Base-by-base conservation (phyloP, 2,113 vertebrate genomes). In the Columba janthina region DNA sequence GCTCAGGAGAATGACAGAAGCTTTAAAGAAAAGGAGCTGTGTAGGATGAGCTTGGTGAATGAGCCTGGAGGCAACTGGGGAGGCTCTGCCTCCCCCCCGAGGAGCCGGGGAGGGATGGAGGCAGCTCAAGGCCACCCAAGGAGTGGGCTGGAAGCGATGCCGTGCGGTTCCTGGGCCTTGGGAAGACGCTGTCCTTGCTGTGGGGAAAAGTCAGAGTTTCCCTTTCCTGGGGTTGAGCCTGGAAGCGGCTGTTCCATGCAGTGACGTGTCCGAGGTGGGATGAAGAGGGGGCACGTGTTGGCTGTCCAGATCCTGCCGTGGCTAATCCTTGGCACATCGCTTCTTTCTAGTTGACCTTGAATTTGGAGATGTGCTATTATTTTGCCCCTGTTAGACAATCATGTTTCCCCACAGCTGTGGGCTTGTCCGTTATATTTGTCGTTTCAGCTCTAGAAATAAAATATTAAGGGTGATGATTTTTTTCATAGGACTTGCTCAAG, bases 31-130 rank as follows among this genome's bases (percentile, higher is more conserved):
- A 19, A 0, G 12, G 65, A 54, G 80, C 92, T 89, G 93, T 34
- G 92, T 96, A 58, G 95, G 95, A 82, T 95, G 93, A 74, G 88
- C 79, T 87, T 31, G 1, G 66, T 88, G 85, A 95, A 94, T 83
- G 96, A 60, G 83, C 38, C 65, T 67, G 89, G 62, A 66, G 29
- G 42, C 75, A n/a, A 28, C 26, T 8, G 79, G 64, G 12, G 73
- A 62, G 53, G 50, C 53, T 73, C 51, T 24, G 46, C 7, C 21
- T 57, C 44, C 57, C 2, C 2, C 3, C 7, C 11, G 48, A 50
- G 4, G 67, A 65, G 38, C 40, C 1, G 56, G 61, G 54, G 66
- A 88, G 15, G 94, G 79, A 31, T 0, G 1, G 58, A 60, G 57
- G 69, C 40, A 65, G 36, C 71, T 69, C 66, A 8, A 9, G 34